phyloP scores from a whole-genome alignment of 2,797 vertebrate species.

The Rhadinocentrus ornatus region DNA sequence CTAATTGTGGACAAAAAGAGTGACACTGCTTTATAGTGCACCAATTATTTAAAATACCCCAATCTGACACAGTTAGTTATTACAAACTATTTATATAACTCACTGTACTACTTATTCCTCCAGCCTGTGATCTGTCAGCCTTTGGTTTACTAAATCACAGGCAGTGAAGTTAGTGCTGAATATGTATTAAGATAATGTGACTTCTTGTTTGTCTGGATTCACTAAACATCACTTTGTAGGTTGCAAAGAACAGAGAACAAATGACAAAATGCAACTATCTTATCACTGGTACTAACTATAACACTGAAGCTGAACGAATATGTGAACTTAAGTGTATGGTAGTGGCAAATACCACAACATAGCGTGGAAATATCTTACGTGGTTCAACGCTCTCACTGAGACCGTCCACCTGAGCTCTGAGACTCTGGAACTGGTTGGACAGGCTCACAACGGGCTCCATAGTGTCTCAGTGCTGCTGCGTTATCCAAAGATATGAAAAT shows the following conservation, averaged over 20 bases:
- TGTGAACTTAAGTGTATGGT: neutral
- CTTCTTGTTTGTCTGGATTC: neutral
- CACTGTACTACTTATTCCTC: constrained; percentile 2
- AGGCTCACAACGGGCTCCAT: constrained; percentile 89
- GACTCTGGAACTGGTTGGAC: constrained; percentile 85
- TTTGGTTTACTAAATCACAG: constrained; percentile 5
- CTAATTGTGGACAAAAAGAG: neutral
- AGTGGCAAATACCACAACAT: constrained; percentile 18
- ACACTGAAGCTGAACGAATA: neutral
- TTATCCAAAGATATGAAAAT: neutral
- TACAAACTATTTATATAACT: constrained; percentile 3
- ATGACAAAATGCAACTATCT: neutral
- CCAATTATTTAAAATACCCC: constrained; percentile 6
- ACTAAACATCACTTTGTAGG: neutral
- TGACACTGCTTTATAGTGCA: constrained; percentile 6
- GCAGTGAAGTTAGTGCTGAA: neutral
- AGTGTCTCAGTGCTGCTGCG: constrained; percentile 23
- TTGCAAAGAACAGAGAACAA: too few species aligned
- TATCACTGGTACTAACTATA: neutral
- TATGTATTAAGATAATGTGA: neutral
- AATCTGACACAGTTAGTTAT: neutral
- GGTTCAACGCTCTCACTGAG: constrained; percentile 87
- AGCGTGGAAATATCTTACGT: constrained; percentile 83
- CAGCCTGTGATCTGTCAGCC: neutral
- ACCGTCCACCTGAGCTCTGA: constrained; percentile 85